phyloP scores from a whole-genome alignment of 1,140 invertebrate species.

The Anoplolepis gracilipes region DNA sequence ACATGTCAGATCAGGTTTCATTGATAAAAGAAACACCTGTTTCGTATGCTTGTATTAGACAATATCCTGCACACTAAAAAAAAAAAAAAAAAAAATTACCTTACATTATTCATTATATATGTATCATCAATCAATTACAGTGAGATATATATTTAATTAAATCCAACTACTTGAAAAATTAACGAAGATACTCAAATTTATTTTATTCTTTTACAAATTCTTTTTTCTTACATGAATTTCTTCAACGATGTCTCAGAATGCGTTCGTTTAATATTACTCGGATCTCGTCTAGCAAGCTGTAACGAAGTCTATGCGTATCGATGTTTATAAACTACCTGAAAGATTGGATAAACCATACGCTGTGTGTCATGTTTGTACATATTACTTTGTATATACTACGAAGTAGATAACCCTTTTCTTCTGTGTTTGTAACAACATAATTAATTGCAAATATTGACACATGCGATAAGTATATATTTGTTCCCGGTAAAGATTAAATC shows the following conservation, averaged over 20 bases:
- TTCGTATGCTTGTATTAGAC: constrained; percentile 33
- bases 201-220: not conserved
- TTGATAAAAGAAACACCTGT: constrained; percentile 77
- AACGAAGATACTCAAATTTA: too few relatives aligned
- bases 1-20: constrained; percentile 89
- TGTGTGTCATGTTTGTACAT: not conserved
- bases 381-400: not conserved
- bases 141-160: not conserved
- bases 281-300: too few relatives aligned
- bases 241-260: not conserved
- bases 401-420: too few relatives aligned
- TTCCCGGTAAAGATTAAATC: not conserved
- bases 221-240: not conserved
- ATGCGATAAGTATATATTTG: not conserved
- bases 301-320: too few relatives aligned
- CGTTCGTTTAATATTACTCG: too few relatives aligned
- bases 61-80: constrained; percentile 46
- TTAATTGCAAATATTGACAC: not conserved
- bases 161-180: not conserved
- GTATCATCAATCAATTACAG: not conserved
- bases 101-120: not conserved
- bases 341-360: not conserved
- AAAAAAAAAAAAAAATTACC: not conserved
- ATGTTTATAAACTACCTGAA: not conserved
- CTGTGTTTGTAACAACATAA: not conserved